A percentile compares a stretch with the other conserved stretches of the same genome.
phyloP scores from a whole-genome alignment of 2,888 invertebrate genomes.

The Priocnemis perturbator region DNA sequence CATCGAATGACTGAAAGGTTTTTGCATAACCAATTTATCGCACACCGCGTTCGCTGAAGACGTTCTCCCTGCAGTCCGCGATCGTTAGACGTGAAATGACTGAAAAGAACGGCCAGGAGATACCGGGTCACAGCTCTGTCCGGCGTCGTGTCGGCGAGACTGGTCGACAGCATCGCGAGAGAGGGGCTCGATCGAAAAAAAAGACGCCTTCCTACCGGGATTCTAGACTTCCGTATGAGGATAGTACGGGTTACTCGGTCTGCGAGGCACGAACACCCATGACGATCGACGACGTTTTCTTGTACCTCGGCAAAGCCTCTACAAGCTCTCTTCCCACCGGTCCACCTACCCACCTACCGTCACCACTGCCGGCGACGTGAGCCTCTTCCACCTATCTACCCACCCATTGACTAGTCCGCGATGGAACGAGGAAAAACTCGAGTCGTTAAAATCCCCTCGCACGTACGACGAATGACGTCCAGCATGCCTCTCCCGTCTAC shows the following conservation, averaged over 20 bases:
- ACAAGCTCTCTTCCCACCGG: constrained; percentile 25
- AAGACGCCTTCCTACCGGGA: constrained; percentile 14
- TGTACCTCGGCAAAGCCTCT: constrained; percentile 29
- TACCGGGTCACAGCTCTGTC: no score
- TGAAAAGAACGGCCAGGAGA: no score
- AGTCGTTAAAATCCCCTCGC: constrained; percentile 36
- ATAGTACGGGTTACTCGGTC: constrained; percentile 39
- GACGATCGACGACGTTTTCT: constrained; percentile 45
- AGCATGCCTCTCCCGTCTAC: neutral
- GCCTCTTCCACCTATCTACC: constrained; percentile 32
- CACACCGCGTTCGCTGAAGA: no score
- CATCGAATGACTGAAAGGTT: no score
- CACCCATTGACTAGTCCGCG: constrained; percentile 38
- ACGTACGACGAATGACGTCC: constrained; percentile 30
- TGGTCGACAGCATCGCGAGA: no score
- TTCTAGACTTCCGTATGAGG: constrained; percentile 50
- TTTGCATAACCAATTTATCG: no score
- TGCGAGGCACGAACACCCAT: constrained; percentile 31
- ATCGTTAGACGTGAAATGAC: no score
- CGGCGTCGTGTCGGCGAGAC: no score
- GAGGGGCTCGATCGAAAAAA: neutral
- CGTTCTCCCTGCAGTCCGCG: no score
- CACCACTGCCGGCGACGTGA: neutral
- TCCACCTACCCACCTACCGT: constrained; percentile 26
- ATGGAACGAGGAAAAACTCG: constrained; percentile 42